Conservation (phyloP, 2,113 vertebrate genomes). For the Entelurus aequoreus region DNA sequence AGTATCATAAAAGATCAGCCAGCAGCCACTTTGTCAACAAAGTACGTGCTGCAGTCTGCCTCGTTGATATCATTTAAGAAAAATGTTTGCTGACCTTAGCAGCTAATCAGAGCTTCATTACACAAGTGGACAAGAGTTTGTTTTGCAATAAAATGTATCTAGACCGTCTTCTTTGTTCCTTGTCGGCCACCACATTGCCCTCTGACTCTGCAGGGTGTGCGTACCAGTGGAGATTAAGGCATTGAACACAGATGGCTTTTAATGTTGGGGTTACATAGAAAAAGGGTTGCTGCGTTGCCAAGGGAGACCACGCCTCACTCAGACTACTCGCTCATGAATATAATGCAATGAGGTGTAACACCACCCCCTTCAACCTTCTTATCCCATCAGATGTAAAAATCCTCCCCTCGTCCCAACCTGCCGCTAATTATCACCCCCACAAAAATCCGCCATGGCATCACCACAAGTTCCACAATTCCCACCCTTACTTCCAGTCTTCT, state of each 20-base stretch:
- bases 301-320: conserved; percentile 50
- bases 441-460: conserved; percentile 15
- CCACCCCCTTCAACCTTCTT: background rate
- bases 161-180: conserved; percentile 41
- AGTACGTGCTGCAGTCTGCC: conserved; percentile 4
- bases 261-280: conserved; percentile 60
- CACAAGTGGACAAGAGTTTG: conserved; percentile 1
- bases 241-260: conserved; percentile 68
- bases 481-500: too few relatives aligned
- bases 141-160: background rate
- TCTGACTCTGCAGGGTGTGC: conserved; percentile 33
- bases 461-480: conserved; percentile 16
- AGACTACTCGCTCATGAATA: conserved; percentile 68
- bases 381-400: conserved; percentile 13
- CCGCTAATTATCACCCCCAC: background rate
- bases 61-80: conserved; percentile 13
- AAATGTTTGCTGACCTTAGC: conserved; percentile 16
- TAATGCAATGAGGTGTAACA: conserved; percentile 57
- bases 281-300: conserved; percentile 55
- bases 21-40: background rate
- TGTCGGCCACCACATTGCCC: conserved; percentile 25
- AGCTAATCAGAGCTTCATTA: conserved; percentile 5
- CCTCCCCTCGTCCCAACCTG: conserved; percentile 28
- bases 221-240: conserved; percentile 52
- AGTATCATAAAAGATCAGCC: conserved; percentile 20